Percentiles rank a stretch among this genome's conserved stretches.
Conservation (phyloP, 2,113 vertebrate species). For the Microcebus murinus region DNA sequence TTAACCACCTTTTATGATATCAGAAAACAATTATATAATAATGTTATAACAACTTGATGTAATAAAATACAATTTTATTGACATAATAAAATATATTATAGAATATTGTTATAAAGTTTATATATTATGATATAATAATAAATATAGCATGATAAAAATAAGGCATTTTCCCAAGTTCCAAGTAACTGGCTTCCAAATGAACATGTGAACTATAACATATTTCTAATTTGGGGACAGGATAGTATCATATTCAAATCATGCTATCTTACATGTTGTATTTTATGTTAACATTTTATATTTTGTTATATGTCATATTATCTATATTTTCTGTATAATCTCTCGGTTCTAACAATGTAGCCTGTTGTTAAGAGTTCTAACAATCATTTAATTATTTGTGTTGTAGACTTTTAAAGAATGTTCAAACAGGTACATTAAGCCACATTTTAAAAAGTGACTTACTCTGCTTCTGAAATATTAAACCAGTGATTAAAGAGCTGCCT, state of each 20-base stretch:
- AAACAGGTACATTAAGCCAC: background rate
- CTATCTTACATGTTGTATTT: background rate
- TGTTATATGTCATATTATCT: background rate
- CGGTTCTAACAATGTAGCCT: background rate
- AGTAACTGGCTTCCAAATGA: background rate
- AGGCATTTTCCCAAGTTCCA: background rate
- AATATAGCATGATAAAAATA: background rate
- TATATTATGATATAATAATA: background rate
- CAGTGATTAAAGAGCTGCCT: background rate
- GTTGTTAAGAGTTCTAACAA: background rate
- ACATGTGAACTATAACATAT: background rate
- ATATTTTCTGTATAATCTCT: background rate
- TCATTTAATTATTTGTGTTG: background rate
- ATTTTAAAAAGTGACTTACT: background rate
- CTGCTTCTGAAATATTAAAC: constrained; percentile 32
- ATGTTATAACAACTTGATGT: background rate
- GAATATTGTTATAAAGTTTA: background rate
- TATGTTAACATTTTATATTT: background rate
- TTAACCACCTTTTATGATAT: background rate
- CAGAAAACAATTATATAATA: background rate
- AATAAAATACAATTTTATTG: background rate
- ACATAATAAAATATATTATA: background rate
- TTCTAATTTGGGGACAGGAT: background rate
- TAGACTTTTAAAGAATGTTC: background rate
- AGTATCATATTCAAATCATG: background rate